Base-by-base conservation (phyloP, 1,140 invertebrate species). In the Babylonia areolata region DNA sequence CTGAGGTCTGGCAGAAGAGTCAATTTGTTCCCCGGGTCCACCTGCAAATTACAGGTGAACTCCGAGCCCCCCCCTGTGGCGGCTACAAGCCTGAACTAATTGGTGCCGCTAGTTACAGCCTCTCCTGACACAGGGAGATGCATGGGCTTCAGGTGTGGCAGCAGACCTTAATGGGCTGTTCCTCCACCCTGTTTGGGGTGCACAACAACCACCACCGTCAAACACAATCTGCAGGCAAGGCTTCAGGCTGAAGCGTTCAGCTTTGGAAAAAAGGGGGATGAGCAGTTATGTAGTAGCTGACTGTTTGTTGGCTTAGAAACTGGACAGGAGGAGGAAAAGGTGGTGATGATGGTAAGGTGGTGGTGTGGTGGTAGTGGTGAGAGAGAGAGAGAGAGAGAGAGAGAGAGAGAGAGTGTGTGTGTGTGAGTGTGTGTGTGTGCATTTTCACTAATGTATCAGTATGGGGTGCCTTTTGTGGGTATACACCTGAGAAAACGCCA, bases 401-500 rank as follows among this genome's bases (percentile, higher is more conserved):
- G 73, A 75, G 73, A 75, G 73, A 75, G 73, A 33, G 73, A 75
- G 73, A 75, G 73, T 75, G 73, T 75, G 73, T 75, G 73, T 33
- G 73, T 75, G 73, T 51, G 46, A 11, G 46, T 51, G 9, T 51
- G 46, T 51, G 46, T 51, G 46, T 20, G 46, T 11, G 46, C 9
- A 51, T 51, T 51, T 51, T 6, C 46, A 51, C 20, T 51, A 11
- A 20, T 51, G 46, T 51, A 20, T 51, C 6, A 51, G 46, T 51
- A 20, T 51, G 46, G 6, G 46, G 6, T 6, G 6, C 9, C 46
- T 6, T 51, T 6, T 51, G 46, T 51, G 46, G 20, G 46, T 51
- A 20, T 51, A 51, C 9, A 20, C 20, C 9, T 51, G 46, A 20
- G 20, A n/a, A n/a, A n/a, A n/a, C n/a, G n/a, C n/a, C n/a, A n/a